Percentiles rank a stretch among this genome's conserved stretches.
These are phyloP conservation scores for Cephalopachus bancanus DNA, from an alignment of 2,797 vertebrate genomes.

Conservation along the genomic window DNA sequence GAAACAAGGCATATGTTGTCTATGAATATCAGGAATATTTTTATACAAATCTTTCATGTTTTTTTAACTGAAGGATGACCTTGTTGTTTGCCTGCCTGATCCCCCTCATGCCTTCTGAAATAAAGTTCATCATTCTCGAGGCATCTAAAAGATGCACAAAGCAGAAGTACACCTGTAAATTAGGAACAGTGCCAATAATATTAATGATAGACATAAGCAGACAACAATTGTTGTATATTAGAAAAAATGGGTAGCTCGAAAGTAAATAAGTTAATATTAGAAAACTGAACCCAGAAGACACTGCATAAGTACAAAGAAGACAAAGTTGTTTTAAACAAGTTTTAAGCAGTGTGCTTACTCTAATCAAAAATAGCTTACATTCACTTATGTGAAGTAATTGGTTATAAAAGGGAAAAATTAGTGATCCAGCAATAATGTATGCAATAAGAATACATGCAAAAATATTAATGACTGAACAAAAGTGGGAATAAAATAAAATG, in stretches of 20 bases:
- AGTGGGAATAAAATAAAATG: neutral
- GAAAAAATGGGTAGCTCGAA: neutral
- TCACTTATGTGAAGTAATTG: neutral
- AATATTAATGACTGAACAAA: neutral
- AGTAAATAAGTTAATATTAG: neutral
- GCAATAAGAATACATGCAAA: neutral
- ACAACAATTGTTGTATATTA: neutral
- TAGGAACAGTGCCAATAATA: neutral
- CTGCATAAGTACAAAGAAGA: neutral
- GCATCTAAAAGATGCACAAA: neutral
- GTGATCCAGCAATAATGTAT: neutral
- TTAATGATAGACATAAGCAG: neutral
- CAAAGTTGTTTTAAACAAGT: neutral
- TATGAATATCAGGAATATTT: neutral
- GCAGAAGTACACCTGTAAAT: neutral
- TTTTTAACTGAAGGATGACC: neutral
- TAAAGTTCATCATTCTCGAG: neutral
- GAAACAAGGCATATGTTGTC: neutral
- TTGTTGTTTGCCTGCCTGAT: neutral
- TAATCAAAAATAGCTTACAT: neutral
- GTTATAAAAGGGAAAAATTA: neutral
- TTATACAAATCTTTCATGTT: neutral
- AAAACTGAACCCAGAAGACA: neutral
- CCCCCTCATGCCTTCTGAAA: neutral
- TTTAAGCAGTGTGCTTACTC: neutral